Conservation (phyloP, 2,888 invertebrate species). For the Thymelicus lineola region DNA sequence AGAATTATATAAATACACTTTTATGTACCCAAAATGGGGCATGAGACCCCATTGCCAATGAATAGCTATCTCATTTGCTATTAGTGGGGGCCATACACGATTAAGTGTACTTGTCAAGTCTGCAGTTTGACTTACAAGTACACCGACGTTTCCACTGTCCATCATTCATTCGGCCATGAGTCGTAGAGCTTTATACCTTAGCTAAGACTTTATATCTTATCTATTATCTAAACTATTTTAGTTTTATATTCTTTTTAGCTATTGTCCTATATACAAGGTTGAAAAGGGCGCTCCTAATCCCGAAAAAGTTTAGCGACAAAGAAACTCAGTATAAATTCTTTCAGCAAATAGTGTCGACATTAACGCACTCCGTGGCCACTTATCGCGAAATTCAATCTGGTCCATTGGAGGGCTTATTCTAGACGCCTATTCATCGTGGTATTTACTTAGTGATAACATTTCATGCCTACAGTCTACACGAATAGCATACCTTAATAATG, state of each 20-base stretch:
- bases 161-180: too few species aligned
- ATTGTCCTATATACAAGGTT: background rate
- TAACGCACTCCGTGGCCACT: slow-evolving; percentile 13
- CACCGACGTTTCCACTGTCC: too few species aligned
- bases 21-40: too few species aligned
- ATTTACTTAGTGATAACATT: slow-evolving; percentile 24
- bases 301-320: background rate
- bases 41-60: too few species aligned
- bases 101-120: too few species aligned
- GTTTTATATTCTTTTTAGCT: background rate
- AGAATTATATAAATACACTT: too few species aligned
- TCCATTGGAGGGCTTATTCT: slow-evolving; percentile 6
- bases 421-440: slow-evolving; percentile 13
- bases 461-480: background rate
- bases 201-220: too few species aligned
- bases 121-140: too few species aligned
- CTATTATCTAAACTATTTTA: background rate
- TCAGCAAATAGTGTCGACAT: slow-evolving; percentile 1
- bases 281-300: background rate
- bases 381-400: slow-evolving; percentile 27
- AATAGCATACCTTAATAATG: background rate
- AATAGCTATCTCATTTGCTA: too few species aligned
- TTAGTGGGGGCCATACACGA: too few species aligned
- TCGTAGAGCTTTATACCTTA: too few species aligned
- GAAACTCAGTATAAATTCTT: slow-evolving; percentile 8